Base-by-base conservation (phyloP, 2,113 vertebrate species). In the Malurus elegans region DNA sequence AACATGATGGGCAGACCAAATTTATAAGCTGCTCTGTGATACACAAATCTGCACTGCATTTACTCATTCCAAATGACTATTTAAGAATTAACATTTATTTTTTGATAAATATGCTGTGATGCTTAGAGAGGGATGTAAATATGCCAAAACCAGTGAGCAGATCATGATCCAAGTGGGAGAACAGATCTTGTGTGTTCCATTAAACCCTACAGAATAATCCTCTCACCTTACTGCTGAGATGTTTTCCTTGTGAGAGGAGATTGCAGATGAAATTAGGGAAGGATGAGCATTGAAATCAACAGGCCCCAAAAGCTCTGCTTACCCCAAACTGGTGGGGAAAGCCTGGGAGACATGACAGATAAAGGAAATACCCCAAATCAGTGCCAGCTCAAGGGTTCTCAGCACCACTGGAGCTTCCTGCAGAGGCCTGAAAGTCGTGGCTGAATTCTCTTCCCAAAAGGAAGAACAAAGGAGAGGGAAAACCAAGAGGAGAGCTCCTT, bases 21-120 rank as follows among this genome's bases (percentile, higher is more conserved):
- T 88, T 95, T 97, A 94, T 90, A 92, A 93, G 87, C 73, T 86
- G 92, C 62, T 91, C 58, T 47, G 44, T 50, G 76, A 90, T 71
- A 93, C 9, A 95, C 79, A 93, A 90, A 92, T 69, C 74, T 66
- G 50, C 56, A 21, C 62, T 70, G 60, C 79, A 83, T 76, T 86
- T 80, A 82, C 47, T 86, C 44, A 67, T 57, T 80, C 1, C 0
- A 64, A 86, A 64, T 40, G 14, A 73, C 67, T 86, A 44, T 79
- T 74, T 60, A 86, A 60, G 79, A 88, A 90, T 78, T 92, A 79
- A 62, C 76, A 38, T 94, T 90, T 61, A 44, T 56, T 92, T 87
- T 71, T 83, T 94, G 83, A 92, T 88, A 71, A 92, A 96, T 86
- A 88, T 28, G 44, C 90, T 74, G 79, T 61, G 88, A 92, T 71